Conservation (phyloP, 2,113 vertebrate genomes). For the Catharus fuscescens region DNA sequence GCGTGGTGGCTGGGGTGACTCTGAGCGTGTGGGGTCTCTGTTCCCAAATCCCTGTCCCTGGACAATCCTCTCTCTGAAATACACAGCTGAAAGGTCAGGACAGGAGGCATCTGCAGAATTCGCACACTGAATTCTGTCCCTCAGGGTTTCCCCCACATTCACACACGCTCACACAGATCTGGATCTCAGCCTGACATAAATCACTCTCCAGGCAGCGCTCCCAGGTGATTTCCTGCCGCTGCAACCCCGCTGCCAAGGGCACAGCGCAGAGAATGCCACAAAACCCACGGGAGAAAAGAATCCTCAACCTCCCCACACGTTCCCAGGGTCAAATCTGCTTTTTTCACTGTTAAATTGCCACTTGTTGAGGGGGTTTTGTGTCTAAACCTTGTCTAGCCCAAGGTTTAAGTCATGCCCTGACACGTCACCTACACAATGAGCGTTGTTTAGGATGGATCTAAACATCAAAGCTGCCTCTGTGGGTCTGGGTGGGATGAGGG, state of each 20-base stretch:
- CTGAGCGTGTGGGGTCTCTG: not conserved
- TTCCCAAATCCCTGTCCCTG: not conserved
- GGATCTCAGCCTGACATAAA: not conserved
- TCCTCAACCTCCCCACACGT: not conserved
- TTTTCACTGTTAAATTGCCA: not conserved
- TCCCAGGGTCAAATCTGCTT: not conserved
- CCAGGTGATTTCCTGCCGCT: not conserved
- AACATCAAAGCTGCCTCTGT: not conserved
- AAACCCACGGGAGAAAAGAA: constrained; percentile 10
- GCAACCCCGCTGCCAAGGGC: not conserved
- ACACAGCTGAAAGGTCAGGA: not conserved
- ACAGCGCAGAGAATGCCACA: not conserved
- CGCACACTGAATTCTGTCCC: not conserved
- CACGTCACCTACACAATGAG: not conserved
- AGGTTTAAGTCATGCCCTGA: not conserved
- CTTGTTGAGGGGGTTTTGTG: not conserved
- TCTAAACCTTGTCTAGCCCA: not conserved
- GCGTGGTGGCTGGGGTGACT: not conserved
- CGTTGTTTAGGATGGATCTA: not conserved
- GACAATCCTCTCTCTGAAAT: not conserved
- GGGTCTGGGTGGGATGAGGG: not conserved
- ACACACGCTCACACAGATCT: not conserved
- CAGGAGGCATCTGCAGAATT: not conserved
- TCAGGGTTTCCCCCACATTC: not conserved
- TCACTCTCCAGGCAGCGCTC: not conserved